Base-by-base conservation (phyloP, 2,113 vertebrate species). In the Chloroceryle aenea region DNA sequence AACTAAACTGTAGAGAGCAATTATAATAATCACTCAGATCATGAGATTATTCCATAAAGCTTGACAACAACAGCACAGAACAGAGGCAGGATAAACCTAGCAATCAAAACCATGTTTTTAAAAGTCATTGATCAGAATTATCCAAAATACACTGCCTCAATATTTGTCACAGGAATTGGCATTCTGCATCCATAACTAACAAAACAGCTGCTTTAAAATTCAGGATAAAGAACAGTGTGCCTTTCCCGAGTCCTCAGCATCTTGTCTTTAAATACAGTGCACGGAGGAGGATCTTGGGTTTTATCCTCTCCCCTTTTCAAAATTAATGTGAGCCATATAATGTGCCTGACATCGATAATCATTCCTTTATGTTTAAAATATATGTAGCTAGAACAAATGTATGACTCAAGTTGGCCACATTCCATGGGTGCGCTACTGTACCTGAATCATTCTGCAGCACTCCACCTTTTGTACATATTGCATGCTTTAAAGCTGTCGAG, bases 311-410 rank as follows among this genome's bases (percentile, higher is more conserved):
- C 25, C 78, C 59, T 71, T n/a, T 76, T 85, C 55, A 73, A 85
- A 88, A 96, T 95, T 69, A 40, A 94, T 89, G 62, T 1, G 4
- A 95, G 26, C 29, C 66, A 56, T 66, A 90, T 77, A 92, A 84
- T 90, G 45, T 67, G 90, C 34, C 75, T 48, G 52, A 93, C 86
- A 91, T 19, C 10, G 6, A 69, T 67, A 75, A 78, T 53, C 61
- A 72, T 76, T 87, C 88, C 86, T 74, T 93, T 90, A 92, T 87
- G 53, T 95, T 94, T 96, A 96, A 95, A 77, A 95, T 85, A 92
- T 69, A 34, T 63, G 55, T 59, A 93, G 82, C 78, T 38, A 89
- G 88, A 89, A 84, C 89, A 82, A 68, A 94, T 10, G 43, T 59
- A 79, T 47, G 86, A 96, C 74, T 79, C 27, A 67, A 67, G 79